Conservation (phyloP, 2,888 invertebrate genomes). For the Corbicula japonica region DNA sequence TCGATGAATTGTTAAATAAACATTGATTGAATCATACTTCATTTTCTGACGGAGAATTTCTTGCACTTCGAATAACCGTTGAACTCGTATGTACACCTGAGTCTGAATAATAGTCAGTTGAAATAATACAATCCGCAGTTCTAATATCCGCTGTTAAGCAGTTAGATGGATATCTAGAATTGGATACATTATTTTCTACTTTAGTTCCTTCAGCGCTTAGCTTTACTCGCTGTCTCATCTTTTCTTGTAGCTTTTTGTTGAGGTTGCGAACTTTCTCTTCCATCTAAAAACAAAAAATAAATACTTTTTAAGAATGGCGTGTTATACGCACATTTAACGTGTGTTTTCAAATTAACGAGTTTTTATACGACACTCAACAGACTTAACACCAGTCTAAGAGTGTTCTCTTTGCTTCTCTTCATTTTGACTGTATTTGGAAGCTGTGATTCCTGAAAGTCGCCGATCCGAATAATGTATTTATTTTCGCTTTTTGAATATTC, state of each 20-base stretch:
- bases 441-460: background rate
- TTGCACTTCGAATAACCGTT: conserved; percentile 66
- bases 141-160: conserved; percentile 30
- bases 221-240: conserved; percentile 69
- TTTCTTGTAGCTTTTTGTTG: conserved; percentile 76
- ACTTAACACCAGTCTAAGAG: background rate
- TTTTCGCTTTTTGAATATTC: background rate
- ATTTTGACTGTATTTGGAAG: background rate
- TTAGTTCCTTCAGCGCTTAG: conserved; percentile 50
- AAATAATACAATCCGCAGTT: conserved; percentile 57
- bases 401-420: background rate
- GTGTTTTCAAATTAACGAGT: background rate
- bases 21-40: no score
- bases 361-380: background rate
- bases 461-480: background rate
- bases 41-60: conserved; percentile 57
- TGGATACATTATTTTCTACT: conserved; percentile 9
- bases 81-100: conserved; percentile 74
- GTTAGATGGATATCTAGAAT: conserved; percentile 6
- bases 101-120: conserved; percentile 73
- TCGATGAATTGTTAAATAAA: no score
- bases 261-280: conserved; percentile 78
- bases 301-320: background rate
- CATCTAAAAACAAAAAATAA: conserved; percentile 70
- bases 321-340: background rate